Evolutionary conservation across 2,113 vertebrate genomes (phyloP), one percentile per base, ranked within the genome.

Genomic region (Collichthys lucidus): DNA sequence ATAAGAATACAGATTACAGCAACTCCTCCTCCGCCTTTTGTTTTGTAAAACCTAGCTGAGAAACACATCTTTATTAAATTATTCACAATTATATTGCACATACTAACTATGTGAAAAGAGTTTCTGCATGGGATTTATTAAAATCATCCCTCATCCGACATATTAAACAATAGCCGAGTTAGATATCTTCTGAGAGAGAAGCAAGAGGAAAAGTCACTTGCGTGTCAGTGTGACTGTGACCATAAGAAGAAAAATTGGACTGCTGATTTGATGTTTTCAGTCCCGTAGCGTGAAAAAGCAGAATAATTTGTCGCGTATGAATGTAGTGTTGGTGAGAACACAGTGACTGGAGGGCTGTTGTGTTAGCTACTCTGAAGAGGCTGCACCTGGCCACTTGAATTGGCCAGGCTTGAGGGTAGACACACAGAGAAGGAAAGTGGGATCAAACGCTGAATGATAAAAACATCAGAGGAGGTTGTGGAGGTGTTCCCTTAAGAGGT

Each of bases 321-420:
- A 87, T 87, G 82, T 70, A 49, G 46, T 47, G 70, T 60, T 74
- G 70, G 78, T 62, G 76, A 67, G 49, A 72, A 76, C 60, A 65
- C 44, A 17, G 69, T 64, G 69, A 73, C 82, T 83, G 68, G 63
- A 89, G 79, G 64, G 55, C 70, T 72, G 64, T 83, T 84, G 71
- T 86, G 74, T 85, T 74, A 81, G 87, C 71, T n/a, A 4, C 62
- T 67, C 53, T 79, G 63, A 84, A 90, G 85, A 89, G 83, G 75
- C 71, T 86, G 69, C 90, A 92, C 81, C 88, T 93, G 92, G 86
- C 75, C 79, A 83, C 88, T 91, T 80, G 77, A 91, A 79, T 55
- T 75, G 79, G 65, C 42, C 50, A 10, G 57, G 73, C 68, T 85
- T 5, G 19, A 88, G 65, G 78, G 65, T 40, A 49, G 74, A 77